Conservation (phyloP, 2,888 invertebrate genomes). For the Chironomus tentans region DNA sequence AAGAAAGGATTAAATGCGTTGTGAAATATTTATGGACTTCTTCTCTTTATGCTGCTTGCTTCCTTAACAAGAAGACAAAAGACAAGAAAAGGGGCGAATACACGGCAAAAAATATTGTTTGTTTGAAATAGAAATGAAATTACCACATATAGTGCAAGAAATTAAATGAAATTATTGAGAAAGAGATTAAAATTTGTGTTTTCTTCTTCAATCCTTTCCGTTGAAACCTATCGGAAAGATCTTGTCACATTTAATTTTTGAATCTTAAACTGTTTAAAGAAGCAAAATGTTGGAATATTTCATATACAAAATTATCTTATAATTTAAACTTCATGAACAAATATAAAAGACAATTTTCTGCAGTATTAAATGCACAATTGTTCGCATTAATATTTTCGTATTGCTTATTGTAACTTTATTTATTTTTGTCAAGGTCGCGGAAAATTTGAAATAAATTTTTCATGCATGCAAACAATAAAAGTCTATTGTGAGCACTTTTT, state of each 20-base stretch:
- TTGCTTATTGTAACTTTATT: neutral
- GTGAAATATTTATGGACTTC: conserved; percentile 9
- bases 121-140: neutral
- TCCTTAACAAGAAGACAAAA: neutral
- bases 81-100: neutral
- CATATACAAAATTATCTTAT: neutral
- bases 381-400: neutral
- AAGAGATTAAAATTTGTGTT: conserved; percentile 6
- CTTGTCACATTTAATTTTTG: neutral
- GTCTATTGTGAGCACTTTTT: neutral
- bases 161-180: neutral
- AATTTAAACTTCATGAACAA: neutral
- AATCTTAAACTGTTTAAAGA: too few relatives aligned
- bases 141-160: conserved; percentile 8
- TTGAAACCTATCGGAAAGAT: neutral
- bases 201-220: too few relatives aligned
- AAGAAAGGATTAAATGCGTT: conserved; percentile 13
- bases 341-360: neutral
- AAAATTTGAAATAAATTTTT: neutral
- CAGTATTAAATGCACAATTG: neutral
- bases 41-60: neutral
- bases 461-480: conserved; percentile 5
- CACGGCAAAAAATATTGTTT: neutral
- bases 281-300: too few relatives aligned
- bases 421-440: conserved; percentile 6